Conservation (phyloP, 2,113 vertebrate species). For the Colaptes auratus region DNA sequence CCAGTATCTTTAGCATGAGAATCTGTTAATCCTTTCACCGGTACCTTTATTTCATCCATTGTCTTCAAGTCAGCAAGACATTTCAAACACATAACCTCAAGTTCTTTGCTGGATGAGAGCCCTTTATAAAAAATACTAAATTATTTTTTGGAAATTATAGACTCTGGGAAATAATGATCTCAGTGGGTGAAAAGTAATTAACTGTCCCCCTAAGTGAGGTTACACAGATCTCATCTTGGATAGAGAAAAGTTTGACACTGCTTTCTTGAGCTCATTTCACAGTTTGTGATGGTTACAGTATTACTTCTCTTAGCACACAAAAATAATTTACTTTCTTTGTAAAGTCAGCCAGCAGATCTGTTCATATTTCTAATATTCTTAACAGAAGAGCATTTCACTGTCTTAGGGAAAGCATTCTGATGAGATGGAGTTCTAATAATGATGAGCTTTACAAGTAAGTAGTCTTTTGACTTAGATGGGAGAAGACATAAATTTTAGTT, state of each 20-base stretch:
- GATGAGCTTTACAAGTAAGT: not conserved
- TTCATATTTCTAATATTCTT: not conserved
- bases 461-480: not conserved
- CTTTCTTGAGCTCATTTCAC: not conserved
- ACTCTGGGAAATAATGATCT: not conserved
- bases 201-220: not conserved
- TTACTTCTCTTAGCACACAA: not conserved
- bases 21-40: not conserved
- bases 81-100: not conserved
- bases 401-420: not conserved
- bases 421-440: not conserved
- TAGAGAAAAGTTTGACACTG: not conserved
- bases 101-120: not conserved
- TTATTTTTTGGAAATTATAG: not conserved
- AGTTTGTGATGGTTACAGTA: not conserved
- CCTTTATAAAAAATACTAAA: not conserved
- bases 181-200: not conserved
- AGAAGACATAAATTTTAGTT: not conserved
- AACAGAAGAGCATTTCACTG: not conserved
- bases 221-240: not conserved
- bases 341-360: not conserved
- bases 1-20: not conserved
- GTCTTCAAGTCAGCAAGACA: not conserved
- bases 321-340: not conserved
- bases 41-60: not conserved